Evolutionary conservation across 2,888 invertebrate species (phyloP).

Genomic region (Dysmachus trigonus): DNA sequence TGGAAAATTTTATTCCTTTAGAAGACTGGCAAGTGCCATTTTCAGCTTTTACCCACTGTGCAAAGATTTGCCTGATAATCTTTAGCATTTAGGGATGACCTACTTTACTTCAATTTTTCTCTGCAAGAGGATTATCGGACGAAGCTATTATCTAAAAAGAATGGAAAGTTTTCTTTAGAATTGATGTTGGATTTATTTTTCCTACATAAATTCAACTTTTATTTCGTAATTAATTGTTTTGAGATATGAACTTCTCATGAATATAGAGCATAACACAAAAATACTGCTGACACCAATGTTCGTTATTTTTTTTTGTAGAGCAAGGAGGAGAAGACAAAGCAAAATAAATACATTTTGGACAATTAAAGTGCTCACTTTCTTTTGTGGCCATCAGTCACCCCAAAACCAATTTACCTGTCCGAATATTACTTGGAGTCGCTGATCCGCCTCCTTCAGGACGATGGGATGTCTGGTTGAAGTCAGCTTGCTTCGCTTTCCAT

Average conservation of each 20-base stretch:
- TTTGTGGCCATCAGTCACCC: background rate
- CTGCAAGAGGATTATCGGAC: background rate
- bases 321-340: background rate
- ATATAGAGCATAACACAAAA: background rate
- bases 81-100: background rate
- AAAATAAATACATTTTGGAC: background rate
- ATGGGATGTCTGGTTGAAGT: background rate
- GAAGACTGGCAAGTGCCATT: background rate
- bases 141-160: background rate
- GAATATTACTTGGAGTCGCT: background rate
- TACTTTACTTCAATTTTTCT: background rate
- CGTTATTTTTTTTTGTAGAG: background rate
- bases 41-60: background rate
- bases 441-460: background rate
- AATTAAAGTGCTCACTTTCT: background rate
- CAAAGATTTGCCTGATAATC: background rate
- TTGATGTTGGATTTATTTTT: background rate
- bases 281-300: background rate
- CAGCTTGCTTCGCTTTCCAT: background rate
- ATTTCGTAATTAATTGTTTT: background rate
- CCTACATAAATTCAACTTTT: background rate
- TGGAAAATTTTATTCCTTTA: background rate
- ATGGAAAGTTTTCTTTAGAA: background rate
- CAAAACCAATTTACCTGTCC: constrained; percentile 1
- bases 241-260: background rate